Conservation (phyloP, 1,140 invertebrate genomes). For the Heliconius eleuchia region DNA sequence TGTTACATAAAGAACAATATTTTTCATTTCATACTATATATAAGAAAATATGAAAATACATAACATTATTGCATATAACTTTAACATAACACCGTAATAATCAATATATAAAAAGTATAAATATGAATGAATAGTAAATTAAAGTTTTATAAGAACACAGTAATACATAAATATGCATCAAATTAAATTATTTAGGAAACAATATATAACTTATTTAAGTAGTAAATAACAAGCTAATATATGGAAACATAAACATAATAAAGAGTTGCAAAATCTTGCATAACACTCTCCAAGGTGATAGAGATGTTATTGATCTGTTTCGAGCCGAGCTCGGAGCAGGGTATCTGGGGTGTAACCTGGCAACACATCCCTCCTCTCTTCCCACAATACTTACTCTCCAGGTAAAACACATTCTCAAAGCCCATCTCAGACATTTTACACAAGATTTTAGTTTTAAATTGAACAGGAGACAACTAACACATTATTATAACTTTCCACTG, state of each 20-base stretch:
- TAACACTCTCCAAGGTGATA: slow-evolving; percentile 66
- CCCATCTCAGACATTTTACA: slow-evolving; percentile 77
- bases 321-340: slow-evolving; percentile 45
- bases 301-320: slow-evolving; percentile 79
- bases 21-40: too few species aligned
- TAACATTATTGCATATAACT: too few species aligned
- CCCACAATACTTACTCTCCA: slow-evolving; percentile 77
- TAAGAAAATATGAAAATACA: too few species aligned
- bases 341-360: slow-evolving; percentile 70
- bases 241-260: slow-evolving; percentile 10
- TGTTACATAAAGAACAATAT: too few species aligned
- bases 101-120: too few species aligned
- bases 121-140: too few species aligned
- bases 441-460: slow-evolving; percentile 8
- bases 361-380: slow-evolving; percentile 72
- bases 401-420: slow-evolving; percentile 81
- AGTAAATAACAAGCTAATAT: neutral
- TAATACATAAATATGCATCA: neutral
- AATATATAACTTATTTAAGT: too few species aligned
- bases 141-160: too few species aligned
- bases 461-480: slow-evolving; percentile 36
- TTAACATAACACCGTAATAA: too few species aligned
- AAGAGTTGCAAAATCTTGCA: slow-evolving; percentile 54
- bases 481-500: slow-evolving; percentile 56
- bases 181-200: too few species aligned